Base-by-base conservation (phyloP, 2,888 invertebrate genomes). In the Pteria penguin region DNA sequence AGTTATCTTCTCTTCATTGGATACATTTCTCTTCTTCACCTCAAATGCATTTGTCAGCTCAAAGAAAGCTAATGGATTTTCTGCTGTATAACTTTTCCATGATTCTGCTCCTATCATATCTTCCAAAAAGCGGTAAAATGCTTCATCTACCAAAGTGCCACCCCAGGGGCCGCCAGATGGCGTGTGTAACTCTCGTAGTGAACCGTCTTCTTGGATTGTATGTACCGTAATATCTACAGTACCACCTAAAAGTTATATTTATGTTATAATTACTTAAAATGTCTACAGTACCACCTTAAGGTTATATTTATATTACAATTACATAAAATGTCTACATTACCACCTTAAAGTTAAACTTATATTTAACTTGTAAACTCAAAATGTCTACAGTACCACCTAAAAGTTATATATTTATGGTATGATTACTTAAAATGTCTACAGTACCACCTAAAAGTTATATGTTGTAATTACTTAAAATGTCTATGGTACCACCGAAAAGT, bases 331-430 rank as follows among this genome's bases (percentile, higher is more conserved):
- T n/a, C n/a, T n/a, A n/a, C n/a, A n/a, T n/a, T n/a, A n/a, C n/a
- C n/a, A n/a, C n/a, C n/a, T n/a, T n/a, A n/a, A n/a, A n/a, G n/a
- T n/a, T n/a, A n/a, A n/a, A n/a, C n/a, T n/a, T n/a, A n/a, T n/a
- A n/a, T n/a, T n/a, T 11, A 5, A 11, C 8, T 14, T 36, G n/a
- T n/a, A n/a, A n/a, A n/a, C n/a, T n/a, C 24, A 82, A 80, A 32
- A 84, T 79, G 52, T 84, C 84, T 11, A 79, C 78, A n/a, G 84
- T 84, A 14, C 82, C 84, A 26, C 84, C 84, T 84, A 36, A 36
- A 36, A 36, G 45, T 11, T 11, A 36, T 36, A n/a, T n/a, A 36
- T 36, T 11, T 36, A 36, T 36, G 14, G 5, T 36, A 36, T 14
- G 5, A 14, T 14, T 36, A n/a, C n/a, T 36, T 5, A 36, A 14